phyloP scores from a whole-genome alignment of 2,113 vertebrate species.

The Taurulus bubalis region DNA sequence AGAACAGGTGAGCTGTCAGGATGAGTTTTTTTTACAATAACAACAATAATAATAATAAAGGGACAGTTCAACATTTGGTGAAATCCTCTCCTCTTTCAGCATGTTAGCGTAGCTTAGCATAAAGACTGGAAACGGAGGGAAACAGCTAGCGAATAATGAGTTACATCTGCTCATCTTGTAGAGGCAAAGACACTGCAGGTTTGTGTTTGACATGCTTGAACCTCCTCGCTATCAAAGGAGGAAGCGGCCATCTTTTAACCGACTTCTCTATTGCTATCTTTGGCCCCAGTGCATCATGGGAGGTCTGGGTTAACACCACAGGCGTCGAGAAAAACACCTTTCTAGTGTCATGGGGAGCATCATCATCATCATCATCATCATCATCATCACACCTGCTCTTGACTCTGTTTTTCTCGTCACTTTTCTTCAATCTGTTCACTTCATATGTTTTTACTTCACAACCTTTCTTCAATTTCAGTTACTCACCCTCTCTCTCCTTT shows the following conservation, averaged over 20 bases:
- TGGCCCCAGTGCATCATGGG: conserved; percentile 44
- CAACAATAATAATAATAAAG: not conserved
- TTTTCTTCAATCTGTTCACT: conserved; percentile 6
- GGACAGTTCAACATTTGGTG: not conserved
- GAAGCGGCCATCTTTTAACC: not conserved
- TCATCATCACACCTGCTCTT: conserved; percentile 13
- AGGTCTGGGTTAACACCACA: conserved; percentile 9
- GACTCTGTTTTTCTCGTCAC: conserved; percentile 5
- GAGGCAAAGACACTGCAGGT: too few species aligned
- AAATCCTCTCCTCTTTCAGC: not conserved
- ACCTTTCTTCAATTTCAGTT: not conserved
- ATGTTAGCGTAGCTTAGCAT: not conserved
- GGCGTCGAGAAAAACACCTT: conserved; percentile 1
- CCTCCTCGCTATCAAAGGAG: not conserved
- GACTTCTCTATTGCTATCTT: not conserved
- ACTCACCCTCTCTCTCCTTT: not conserved
- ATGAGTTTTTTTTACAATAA: too few species aligned
- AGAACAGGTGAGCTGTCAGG: too few species aligned
- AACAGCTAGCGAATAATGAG: too few species aligned
- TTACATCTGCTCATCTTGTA: too few species aligned
- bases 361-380: not conserved
- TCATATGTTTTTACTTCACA: not conserved
- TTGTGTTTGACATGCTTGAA: too few species aligned
- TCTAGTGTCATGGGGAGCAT: not conserved
- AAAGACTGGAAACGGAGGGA: too few species aligned